A percentile compares a stretch with the other conserved stretches of the same genome.
phyloP scores from a whole-genome alignment of 2,888 invertebrate genomes.

The Chrysomela aeneicollis region DNA sequence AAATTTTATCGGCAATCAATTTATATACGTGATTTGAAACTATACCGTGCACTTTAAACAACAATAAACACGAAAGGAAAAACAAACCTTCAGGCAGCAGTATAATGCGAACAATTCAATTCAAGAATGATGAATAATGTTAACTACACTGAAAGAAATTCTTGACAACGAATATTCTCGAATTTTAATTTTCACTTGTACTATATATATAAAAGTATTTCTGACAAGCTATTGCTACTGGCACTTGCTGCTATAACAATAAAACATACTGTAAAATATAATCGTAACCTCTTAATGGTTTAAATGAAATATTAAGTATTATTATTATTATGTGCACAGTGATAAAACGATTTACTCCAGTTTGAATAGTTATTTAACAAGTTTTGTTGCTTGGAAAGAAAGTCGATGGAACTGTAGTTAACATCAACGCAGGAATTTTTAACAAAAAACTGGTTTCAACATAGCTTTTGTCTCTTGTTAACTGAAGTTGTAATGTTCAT shows the following conservation, averaged over 20 bases:
- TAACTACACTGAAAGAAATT: no score
- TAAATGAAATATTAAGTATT: no score
- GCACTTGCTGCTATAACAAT: background rate
- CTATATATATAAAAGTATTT: no score
- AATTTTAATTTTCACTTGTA: no score
- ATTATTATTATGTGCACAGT: background rate
- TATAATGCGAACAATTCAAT: no score
- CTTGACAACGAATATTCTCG: no score
- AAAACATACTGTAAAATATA: background rate
- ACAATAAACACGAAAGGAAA: background rate
- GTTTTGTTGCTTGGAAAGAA: background rate
- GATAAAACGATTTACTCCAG: background rate
- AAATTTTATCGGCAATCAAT: background rate
- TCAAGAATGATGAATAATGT: no score
- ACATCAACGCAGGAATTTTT: background rate
- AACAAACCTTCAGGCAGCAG: background rate
- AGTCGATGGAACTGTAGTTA: background rate
- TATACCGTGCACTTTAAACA: conserved; percentile 1
- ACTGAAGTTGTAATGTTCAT: background rate
- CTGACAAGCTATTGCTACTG: background rate
- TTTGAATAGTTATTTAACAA: background rate
- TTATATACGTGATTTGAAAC: conserved; percentile 1
- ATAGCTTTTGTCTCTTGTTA: background rate
- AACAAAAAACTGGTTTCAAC: background rate
- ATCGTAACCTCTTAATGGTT: background rate